A percentile compares a stretch with the other conserved stretches of the same genome.
Evolutionary conservation across 2,888 invertebrate genomes (phyloP).

Genomic region (Ligdia adustata): DNA sequence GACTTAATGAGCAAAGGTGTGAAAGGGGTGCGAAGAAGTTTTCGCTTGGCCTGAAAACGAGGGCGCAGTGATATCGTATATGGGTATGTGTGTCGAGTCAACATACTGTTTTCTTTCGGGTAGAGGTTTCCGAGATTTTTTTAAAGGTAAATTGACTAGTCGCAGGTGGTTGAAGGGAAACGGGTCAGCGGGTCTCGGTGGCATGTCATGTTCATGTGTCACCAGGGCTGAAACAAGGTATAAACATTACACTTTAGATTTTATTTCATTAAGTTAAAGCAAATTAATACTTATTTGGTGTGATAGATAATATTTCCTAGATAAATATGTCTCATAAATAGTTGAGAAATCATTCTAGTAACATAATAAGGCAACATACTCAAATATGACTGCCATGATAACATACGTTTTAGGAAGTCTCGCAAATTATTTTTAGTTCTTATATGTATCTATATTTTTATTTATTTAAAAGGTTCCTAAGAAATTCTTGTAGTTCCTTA

Average conservation of each 20-base stretch:
- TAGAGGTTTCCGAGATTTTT: constrained; percentile 72
- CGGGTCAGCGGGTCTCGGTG: constrained; percentile 77
- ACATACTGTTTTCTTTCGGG: constrained; percentile 76
- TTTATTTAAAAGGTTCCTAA: too few species aligned
- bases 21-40: constrained; percentile 55
- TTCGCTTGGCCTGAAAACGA: constrained; percentile 64
- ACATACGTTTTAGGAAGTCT: too few species aligned
- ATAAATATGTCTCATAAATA: too few species aligned
- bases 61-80: constrained; percentile 68
- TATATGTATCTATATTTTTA: too few species aligned
- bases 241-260: background rate
- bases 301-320: too few species aligned
- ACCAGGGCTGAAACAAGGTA: constrained; percentile 58
- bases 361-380: too few species aligned
- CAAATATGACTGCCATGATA: too few species aligned
- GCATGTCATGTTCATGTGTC: constrained; percentile 79
- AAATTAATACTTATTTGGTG: background rate
- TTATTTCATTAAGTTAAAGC: background rate
- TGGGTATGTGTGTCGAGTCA: constrained; percentile 75
- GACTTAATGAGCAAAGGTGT: constrained; percentile 61
- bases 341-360: too few species aligned
- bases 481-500: too few species aligned
- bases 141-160: constrained; percentile 79
- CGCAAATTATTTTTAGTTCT: too few species aligned
- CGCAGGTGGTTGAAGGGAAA: constrained; percentile 73